Percentiles rank a stretch among this genome's conserved stretches.
These are phyloP conservation scores for Arrhopalites spinosus DNA, from an alignment of 2,888 invertebrate genomes.

Conservation along the genomic window DNA sequence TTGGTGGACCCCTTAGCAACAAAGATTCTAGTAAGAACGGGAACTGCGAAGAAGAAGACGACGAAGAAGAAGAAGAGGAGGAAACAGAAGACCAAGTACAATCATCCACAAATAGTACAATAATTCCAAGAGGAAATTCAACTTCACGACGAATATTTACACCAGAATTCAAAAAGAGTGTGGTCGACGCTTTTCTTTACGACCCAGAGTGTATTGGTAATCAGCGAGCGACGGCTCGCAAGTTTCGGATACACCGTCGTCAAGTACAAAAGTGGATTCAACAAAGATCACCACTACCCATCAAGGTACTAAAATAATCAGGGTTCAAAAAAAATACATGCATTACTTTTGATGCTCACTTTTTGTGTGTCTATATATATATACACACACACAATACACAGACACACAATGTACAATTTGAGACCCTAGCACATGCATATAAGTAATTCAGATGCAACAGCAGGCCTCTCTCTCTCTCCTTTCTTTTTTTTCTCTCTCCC, in stretches of 20 bases:
- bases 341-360: not conserved
- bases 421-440: not conserved
- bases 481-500: not conserved
- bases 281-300: slow-evolving; percentile 3
- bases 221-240: slow-evolving; percentile 85
- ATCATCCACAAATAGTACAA: not conserved
- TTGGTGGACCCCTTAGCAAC: slow-evolving; percentile 18
- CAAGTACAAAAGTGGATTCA: slow-evolving; percentile 93
- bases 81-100: too few relatives aligned
- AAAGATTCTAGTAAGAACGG: not conserved
- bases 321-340: not conserved
- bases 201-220: slow-evolving; percentile 88
- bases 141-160: slow-evolving; percentile 81
- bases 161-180: slow-evolving; percentile 86
- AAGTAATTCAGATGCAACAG: slow-evolving; percentile 29
- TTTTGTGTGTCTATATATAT: not conserved
- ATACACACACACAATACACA: not conserved
- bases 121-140: slow-evolving; percentile 32
- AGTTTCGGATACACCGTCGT: slow-evolving; percentile 85
- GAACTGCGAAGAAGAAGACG: slow-evolving; percentile 6
- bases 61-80: too few relatives aligned
- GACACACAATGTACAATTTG: too few relatives aligned
- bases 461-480: slow-evolving; percentile 4
- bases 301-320: slow-evolving; percentile 11
- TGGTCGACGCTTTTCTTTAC: slow-evolving; percentile 82